Percentiles rank a stretch among this genome's conserved stretches.
Evolutionary conservation across 2,888 invertebrate species (phyloP).

Genomic region (Drosophila flavopinicola): DNA sequence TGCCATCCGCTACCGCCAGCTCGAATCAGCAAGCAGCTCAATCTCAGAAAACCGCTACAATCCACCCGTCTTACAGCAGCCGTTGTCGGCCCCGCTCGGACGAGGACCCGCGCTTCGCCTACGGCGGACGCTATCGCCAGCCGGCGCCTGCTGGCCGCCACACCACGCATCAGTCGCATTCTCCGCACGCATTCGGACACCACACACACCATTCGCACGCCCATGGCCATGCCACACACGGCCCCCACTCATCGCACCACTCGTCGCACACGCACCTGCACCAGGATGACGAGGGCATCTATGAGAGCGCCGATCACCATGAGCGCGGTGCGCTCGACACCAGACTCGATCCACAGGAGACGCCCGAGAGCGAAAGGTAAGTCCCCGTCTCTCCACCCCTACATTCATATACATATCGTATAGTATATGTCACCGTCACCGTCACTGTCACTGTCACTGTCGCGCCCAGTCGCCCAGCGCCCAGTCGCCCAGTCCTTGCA

Average conservation of each 20-base stretch:
- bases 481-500: slow-evolving; percentile 27
- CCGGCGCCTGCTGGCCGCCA: slow-evolving; percentile 84
- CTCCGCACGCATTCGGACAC: slow-evolving; percentile 85
- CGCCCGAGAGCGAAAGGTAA: slow-evolving; percentile 95
- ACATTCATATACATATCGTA: too few relatives aligned
- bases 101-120: slow-evolving; percentile 90
- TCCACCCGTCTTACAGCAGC: slow-evolving; percentile 86
- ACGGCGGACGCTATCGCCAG: slow-evolving; percentile 87
- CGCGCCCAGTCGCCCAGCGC: slow-evolving; percentile 26
- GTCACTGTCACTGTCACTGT: too few relatives aligned
- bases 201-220: slow-evolving; percentile 85
- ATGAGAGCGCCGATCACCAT: slow-evolving; percentile 93
- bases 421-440: too few relatives aligned
- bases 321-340: slow-evolving; percentile 88
- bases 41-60: slow-evolving; percentile 85
- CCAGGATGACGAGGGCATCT: slow-evolving; percentile 93
- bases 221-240: slow-evolving; percentile 85
- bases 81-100: slow-evolving; percentile 87
- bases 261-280: slow-evolving; percentile 87
- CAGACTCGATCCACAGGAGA: slow-evolving; percentile 88
- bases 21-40: slow-evolving; percentile 85
- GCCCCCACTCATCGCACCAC: slow-evolving; percentile 85
- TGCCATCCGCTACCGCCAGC: slow-evolving; percentile 69
- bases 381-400: slow-evolving; percentile 61
- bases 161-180: slow-evolving; percentile 86